phyloP scores from a whole-genome alignment of 2,888 invertebrate genomes.

The Argyra leucocephala region DNA sequence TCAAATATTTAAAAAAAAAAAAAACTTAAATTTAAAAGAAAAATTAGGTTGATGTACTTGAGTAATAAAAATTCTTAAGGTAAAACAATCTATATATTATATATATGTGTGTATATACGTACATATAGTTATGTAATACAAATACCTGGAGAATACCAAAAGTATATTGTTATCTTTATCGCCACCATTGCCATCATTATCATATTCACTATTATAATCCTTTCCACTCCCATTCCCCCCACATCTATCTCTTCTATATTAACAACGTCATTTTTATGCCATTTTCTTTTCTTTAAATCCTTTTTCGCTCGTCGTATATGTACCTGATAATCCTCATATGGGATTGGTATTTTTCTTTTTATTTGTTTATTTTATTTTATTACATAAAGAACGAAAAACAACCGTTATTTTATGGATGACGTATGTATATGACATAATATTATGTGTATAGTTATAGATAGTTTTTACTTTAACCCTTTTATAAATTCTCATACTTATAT shows the following conservation, averaged over 20 bases:
- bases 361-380: neutral
- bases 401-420: neutral
- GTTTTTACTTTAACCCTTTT: neutral
- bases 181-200: neutral
- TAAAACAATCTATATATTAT: neutral
- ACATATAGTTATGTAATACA: too few relatives aligned
- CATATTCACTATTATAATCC: too few relatives aligned
- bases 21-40: neutral
- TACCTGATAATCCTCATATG: neutral
- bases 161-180: constrained; percentile 1
- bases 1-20: neutral
- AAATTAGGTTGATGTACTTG: constrained; percentile 6
- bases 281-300: too few relatives aligned
- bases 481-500: neutral
- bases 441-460: neutral
- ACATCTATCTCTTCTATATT: too few relatives aligned
- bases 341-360: neutral
- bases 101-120: neutral
- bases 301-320: too few relatives aligned
- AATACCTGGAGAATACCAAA: neutral
- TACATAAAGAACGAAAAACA: neutral
- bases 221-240: too few relatives aligned
- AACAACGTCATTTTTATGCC: too few relatives aligned
- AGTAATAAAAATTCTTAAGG: neutral
- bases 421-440: neutral